Evolutionary conservation across 1,140 invertebrate species (phyloP).

Genomic region (Oryctes rhinoceros): DNA sequence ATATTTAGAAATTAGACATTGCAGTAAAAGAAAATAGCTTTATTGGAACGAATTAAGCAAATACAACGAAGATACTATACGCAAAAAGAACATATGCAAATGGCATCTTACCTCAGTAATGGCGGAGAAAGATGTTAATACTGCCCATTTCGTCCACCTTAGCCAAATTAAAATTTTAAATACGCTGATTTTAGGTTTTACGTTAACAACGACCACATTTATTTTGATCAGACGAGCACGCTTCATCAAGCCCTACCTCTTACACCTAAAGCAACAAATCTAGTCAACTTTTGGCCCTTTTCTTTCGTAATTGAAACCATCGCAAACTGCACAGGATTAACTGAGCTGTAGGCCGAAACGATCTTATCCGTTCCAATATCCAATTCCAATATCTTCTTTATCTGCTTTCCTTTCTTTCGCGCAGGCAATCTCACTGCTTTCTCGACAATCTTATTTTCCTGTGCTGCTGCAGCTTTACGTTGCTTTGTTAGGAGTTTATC

Average conservation of each 20-base stretch:
- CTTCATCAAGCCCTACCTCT: constrained; percentile 28
- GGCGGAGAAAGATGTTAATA: too few species aligned
- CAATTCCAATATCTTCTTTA: neutral
- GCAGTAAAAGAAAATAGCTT: too few species aligned
- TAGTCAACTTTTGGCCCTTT: constrained; percentile 32
- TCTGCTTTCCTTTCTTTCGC: neutral
- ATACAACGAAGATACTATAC: too few species aligned
- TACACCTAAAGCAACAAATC: neutral
- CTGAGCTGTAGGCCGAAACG: neutral
- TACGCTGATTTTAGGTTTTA: too few species aligned
- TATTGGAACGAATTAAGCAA: too few species aligned
- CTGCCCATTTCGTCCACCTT: too few species aligned
- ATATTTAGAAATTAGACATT: too few species aligned
- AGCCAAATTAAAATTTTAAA: too few species aligned
- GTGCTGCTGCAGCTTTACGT: constrained; percentile 2
- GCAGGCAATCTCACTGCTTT: neutral
- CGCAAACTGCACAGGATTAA: neutral
- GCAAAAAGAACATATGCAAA: too few species aligned
- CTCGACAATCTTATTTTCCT: constrained; percentile 1
- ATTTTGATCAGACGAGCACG: neutral
- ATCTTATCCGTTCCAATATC: neutral
- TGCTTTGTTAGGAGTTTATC: constrained; percentile 28
- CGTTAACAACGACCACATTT: too few species aligned
- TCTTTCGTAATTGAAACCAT: constrained; percentile 18
- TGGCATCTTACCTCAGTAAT: too few species aligned